A percentile compares a stretch with the other conserved stretches of the same genome.
These are phyloP conservation scores for Micrasema minimum DNA, from an alignment of 1,140 invertebrate genomes.

Conservation along the genomic window DNA sequence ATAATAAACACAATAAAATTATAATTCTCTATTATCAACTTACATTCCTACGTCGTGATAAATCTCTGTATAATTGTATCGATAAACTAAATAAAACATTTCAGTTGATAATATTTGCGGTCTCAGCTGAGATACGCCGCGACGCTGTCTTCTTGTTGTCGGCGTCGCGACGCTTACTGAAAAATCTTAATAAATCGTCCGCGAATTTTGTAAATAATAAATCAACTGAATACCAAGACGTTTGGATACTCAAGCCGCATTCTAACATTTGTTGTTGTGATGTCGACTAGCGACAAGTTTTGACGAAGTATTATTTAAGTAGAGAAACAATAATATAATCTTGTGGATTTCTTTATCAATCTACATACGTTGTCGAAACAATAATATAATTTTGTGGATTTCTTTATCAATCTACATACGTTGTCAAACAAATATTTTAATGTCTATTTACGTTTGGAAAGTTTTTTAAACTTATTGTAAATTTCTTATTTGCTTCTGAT, in stretches of 20 bases:
- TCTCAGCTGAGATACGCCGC: neutral
- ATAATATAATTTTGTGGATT: neutral
- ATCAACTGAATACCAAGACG: constrained; percentile 15
- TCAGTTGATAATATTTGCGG: neutral
- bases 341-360: neutral
- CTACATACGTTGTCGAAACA: neutral
- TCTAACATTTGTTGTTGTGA: neutral
- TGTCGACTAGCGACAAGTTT: neutral
- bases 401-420: neutral
- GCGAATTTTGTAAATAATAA: constrained; percentile 2
- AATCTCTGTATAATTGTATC: constrained; percentile 20
- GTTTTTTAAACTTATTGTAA: too few species aligned
- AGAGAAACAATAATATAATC: too few species aligned
- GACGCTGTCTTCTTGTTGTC: neutral
- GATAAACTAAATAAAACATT: constrained; percentile 4
- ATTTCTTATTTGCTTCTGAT: too few species aligned
- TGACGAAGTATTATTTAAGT: too few species aligned
- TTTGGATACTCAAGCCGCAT: constrained; percentile 5
- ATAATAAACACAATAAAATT: neutral
- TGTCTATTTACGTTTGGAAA: too few species aligned
- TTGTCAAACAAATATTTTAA: too few species aligned
- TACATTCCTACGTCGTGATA: neutral
- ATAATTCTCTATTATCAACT: neutral
- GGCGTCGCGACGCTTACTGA: neutral
- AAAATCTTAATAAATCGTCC: constrained; percentile 5